phyloP scores from a whole-genome alignment of 2,888 invertebrate species.

The Aspidiotus destructor region DNA sequence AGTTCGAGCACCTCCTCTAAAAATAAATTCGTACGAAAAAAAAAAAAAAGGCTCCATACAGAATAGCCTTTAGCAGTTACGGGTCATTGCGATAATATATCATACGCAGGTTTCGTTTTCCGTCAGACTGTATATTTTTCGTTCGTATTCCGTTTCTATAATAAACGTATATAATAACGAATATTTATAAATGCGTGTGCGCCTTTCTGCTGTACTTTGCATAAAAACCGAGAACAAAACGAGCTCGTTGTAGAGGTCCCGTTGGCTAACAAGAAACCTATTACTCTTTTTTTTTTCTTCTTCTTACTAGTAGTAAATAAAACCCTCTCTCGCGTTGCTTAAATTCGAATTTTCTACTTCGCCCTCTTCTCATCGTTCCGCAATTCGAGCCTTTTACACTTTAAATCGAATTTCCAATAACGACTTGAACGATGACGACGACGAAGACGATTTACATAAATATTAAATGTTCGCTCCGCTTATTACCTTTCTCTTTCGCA shows the following conservation, averaged over 20 bases:
- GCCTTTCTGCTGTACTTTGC: constrained; percentile 23
- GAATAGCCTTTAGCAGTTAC: constrained; percentile 6
- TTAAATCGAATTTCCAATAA: constrained; percentile 33
- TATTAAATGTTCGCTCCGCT: constrained; percentile 32
- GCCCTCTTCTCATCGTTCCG: constrained; percentile 5
- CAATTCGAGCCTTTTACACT: constrained; percentile 30
- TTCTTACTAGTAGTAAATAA: constrained; percentile 20
- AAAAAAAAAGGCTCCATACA: background rate
- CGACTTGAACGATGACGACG: constrained; percentile 27
- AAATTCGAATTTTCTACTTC: constrained; percentile 27
- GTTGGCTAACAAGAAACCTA: constrained; percentile 31
- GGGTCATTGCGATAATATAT: constrained; percentile 19
- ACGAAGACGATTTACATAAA: constrained; percentile 32
- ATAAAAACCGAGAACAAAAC: constrained; percentile 21
- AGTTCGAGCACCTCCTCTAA: background rate
- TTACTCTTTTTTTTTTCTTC: constrained; percentile 17
- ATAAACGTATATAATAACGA: constrained; percentile 9
- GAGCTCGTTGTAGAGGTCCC: constrained; percentile 7
- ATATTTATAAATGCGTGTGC: constrained; percentile 29
- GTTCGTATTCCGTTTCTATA: constrained; percentile 5
- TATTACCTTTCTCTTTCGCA: constrained; percentile 29
- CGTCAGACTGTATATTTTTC: background rate
- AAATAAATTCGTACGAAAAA: background rate
- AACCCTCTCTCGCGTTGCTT: constrained; percentile 26
- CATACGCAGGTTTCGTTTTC: constrained; percentile 11